Conservation (phyloP, 2,888 invertebrate species). For the Toxonevra muliebris region DNA sequence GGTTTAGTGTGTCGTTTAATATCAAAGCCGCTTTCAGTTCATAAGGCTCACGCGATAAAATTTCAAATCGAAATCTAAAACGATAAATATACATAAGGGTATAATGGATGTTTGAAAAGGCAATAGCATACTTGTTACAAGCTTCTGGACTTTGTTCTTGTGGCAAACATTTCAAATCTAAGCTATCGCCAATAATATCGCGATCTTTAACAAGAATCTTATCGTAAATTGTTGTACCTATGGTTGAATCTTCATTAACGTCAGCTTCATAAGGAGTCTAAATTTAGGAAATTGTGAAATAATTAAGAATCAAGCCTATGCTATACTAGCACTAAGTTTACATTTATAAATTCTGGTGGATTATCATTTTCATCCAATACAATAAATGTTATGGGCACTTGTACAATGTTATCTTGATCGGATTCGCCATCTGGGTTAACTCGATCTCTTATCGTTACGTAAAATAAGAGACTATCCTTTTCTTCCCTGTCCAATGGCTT, state of each 20-base stretch:
- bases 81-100: too few relatives aligned
- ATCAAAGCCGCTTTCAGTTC: conserved; percentile 78
- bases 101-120: neutral
- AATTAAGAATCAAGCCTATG: too few relatives aligned
- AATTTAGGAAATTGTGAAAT: conserved; percentile 51
- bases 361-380: conserved; percentile 91
- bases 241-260: conserved; percentile 78
- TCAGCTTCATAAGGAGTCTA: conserved; percentile 83
- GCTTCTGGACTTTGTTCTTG: conserved; percentile 65
- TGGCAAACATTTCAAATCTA: conserved; percentile 75
- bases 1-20: conserved; percentile 76
- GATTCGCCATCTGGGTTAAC: conserved; percentile 70
- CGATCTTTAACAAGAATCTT: conserved; percentile 80
- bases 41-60: conserved; percentile 67
- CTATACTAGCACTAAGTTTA: too few relatives aligned
- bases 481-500: conserved; percentile 85
- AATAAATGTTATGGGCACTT: conserved; percentile 82
- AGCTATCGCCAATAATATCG: conserved; percentile 82
- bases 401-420: conserved; percentile 76
- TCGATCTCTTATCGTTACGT: conserved; percentile 83
- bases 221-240: conserved; percentile 77
- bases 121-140: conserved; percentile 57
- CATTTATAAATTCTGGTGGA: conserved; percentile 80
- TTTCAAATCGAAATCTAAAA: conserved; percentile 57
- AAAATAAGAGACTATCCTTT: conserved; percentile 80